Evolutionary conservation across 2,888 invertebrate genomes (phyloP).

Genomic region (Plutella xylostella): DNA sequence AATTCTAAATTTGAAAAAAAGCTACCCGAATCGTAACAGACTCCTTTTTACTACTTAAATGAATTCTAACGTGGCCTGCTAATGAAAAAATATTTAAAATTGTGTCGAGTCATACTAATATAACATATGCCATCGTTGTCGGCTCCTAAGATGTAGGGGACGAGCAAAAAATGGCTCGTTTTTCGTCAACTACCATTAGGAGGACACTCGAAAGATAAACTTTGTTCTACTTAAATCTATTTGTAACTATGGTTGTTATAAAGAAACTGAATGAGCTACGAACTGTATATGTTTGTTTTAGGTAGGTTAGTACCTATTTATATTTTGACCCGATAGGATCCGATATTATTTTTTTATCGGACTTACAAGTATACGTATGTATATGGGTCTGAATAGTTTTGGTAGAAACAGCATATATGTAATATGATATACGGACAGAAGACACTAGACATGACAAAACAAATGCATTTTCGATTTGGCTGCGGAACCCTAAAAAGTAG

Average conservation of each 20-base stretch:
- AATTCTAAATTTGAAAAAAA: constrained; percentile 25
- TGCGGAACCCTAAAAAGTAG: too few relatives aligned
- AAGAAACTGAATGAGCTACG: too few relatives aligned
- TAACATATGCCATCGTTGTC: constrained; percentile 41
- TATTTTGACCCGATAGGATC: too few relatives aligned
- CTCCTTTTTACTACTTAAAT: constrained; percentile 1
- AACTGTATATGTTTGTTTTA: too few relatives aligned
- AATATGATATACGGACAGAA: not conserved
- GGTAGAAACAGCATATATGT: too few relatives aligned
- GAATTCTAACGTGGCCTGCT: not conserved
- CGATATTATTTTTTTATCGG: too few relatives aligned
- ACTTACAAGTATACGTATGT: too few relatives aligned
- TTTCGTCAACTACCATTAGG: constrained; percentile 56
- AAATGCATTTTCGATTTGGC: too few relatives aligned
- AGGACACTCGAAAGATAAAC: constrained; percentile 58
- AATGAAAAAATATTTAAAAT: constrained; percentile 22
- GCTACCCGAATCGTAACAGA: constrained; percentile 37
- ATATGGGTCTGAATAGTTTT: too few relatives aligned
- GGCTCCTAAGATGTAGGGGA: constrained; percentile 40
- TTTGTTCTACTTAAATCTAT: constrained; percentile 19
- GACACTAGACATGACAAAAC: too few relatives aligned
- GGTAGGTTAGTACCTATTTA: too few relatives aligned
- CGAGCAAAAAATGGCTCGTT: constrained; percentile 35
- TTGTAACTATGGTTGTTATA: too few relatives aligned
- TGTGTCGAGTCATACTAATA: constrained; percentile 52